Base-by-base conservation (phyloP, 2,797 vertebrate species). In the Tamandua tetradactyla region DNA sequence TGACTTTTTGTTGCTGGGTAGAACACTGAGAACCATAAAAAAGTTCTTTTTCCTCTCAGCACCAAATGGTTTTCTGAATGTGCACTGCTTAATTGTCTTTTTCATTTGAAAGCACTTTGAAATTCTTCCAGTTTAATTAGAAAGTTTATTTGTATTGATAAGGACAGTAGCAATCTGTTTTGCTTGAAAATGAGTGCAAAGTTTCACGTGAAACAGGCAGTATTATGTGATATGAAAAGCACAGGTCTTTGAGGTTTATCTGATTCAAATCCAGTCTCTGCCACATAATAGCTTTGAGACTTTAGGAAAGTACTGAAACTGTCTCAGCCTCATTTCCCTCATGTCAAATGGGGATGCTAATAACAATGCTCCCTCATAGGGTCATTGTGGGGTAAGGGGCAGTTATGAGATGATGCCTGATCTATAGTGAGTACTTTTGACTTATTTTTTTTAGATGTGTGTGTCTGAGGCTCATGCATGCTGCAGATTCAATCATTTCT, bases 61-160 rank as follows among this genome's bases (percentile, higher is more conserved):
- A 55, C 76, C 92, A 91, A 61, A n/a, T 74, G 95, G 57, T 87
- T 74, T 80, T 93, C 71, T 40, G 75, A 66, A 35, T 52, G 59
- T 49, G 3, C 3, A 7, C 44, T 25, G 3, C 57, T 44, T 93
- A 23, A 40, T 80, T 92, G 79, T 91, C 9, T 23, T 20, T 91
- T 68, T 79, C 76, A 27, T 85, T 91, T 91, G 78, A 74, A 94
- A 94, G 93, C 35, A 83, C 66, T 57, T 78, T 62, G 40, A 91
- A 59, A 61, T 79, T 91, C 86, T 91, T 81, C 55, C 57, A 71
- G 5, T 14, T 15, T 55, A 52, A 84, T 92, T 68, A 93, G 83
- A 74, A 75, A 64, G 80, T 52, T 89, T 23, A 37, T 87, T 96
- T 96, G 69, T 64, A 72, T 93, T 69, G 61, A 61, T 87, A n/a